Conservation (phyloP, 2,888 invertebrate genomes). For the Drosophila trichaetosa region DNA sequence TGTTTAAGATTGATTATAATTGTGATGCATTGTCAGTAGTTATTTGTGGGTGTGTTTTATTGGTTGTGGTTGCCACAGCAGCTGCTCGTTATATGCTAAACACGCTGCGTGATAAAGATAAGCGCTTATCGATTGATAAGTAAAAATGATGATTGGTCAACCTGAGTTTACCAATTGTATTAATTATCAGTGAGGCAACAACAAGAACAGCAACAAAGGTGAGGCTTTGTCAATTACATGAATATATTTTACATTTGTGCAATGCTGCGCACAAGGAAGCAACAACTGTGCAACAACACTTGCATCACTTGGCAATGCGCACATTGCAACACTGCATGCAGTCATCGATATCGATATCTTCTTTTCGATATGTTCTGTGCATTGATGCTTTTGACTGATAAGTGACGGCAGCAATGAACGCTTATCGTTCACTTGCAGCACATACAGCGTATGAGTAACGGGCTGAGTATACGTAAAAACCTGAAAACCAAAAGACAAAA, state of each 20-base stretch:
- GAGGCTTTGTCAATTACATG: constrained; percentile 15
- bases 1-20: constrained; percentile 6
- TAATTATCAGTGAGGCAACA: background rate
- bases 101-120: constrained; percentile 13
- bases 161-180: constrained; percentile 13
- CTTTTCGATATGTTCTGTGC: constrained; percentile 4
- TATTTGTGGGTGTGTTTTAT: constrained; percentile 5
- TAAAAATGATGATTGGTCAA: constrained; percentile 31
- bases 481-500: constrained; percentile 28
- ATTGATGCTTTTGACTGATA: constrained; percentile 66
- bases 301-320: constrained; percentile 24
- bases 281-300: constrained; percentile 23
- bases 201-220: constrained; percentile 39
- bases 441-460: constrained; percentile 53
- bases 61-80: constrained; percentile 33
- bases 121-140: constrained; percentile 28
- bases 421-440: constrained; percentile 58
- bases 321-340: constrained; percentile 31
- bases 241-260: background rate
- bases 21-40: constrained; percentile 2
- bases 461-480: constrained; percentile 31
- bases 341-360: constrained; percentile 55
- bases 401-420: constrained; percentile 40
- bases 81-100: constrained; percentile 29
- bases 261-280: constrained; percentile 8